Conservation (phyloP, 1,140 invertebrate genomes). For the Spodoptera litura region DNA sequence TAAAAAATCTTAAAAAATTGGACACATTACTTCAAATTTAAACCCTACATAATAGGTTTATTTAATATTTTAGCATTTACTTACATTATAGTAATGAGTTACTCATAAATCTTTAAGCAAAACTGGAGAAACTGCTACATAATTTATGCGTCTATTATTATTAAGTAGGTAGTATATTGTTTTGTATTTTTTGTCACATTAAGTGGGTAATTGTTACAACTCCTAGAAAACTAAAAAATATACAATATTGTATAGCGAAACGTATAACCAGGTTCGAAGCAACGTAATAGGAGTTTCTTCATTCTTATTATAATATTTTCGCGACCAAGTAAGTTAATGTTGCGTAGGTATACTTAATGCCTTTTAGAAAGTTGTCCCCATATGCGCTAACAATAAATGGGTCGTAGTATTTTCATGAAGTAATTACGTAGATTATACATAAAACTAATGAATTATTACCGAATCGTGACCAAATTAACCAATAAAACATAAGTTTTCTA, state of each 20-base stretch:
- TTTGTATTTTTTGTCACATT: too few relatives aligned
- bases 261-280: background rate
- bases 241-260: background rate
- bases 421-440: constrained; percentile 22
- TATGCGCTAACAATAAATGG: constrained; percentile 56
- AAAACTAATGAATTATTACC: constrained; percentile 30
- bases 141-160: too few relatives aligned
- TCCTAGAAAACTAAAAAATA: background rate
- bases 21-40: too few relatives aligned
- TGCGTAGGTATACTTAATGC: constrained; percentile 6
- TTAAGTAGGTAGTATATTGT: too few relatives aligned
- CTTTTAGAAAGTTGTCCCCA: constrained; percentile 55
- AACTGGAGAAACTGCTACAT: too few relatives aligned
- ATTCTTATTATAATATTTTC: constrained; percentile 16
- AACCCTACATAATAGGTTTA: too few relatives aligned
- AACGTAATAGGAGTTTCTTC: background rate
- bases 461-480: constrained; percentile 41
- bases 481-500: constrained; percentile 72
- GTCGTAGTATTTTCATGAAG: constrained; percentile 36
- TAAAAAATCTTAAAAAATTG: too few relatives aligned
- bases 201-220: too few relatives aligned
- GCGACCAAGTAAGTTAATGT: background rate
- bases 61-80: too few relatives aligned
- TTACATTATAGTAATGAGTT: too few relatives aligned
- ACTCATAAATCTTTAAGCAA: too few relatives aligned